Percentiles rank a stretch among this genome's conserved stretches.
phyloP scores from a whole-genome alignment of 2,113 vertebrate genomes.

The Agelaius tricolor region DNA sequence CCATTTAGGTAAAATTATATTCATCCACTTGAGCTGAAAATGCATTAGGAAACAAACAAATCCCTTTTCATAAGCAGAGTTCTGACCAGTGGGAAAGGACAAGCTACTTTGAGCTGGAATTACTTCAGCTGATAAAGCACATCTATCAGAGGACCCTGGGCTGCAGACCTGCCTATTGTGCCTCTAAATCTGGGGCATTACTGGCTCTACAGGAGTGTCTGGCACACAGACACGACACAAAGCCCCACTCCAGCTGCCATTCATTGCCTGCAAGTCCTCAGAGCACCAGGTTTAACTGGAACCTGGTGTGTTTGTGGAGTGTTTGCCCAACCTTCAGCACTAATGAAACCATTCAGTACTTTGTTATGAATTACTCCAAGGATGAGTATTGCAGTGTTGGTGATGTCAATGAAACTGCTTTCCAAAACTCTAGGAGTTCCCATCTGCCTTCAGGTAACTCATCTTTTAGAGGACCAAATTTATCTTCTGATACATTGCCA shows the following conservation, averaged over 20 bases:
- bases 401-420: background rate
- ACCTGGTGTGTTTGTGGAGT: rapidly evolving
- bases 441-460: background rate
- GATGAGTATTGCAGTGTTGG: background rate
- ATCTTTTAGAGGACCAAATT: background rate
- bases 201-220: background rate
- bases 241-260: background rate
- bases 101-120: background rate
- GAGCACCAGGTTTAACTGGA: background rate
- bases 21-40: background rate
- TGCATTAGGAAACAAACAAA: background rate
- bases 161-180: background rate
- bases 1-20: background rate
- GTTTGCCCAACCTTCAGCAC: background rate
- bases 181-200: background rate
- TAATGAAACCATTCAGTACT: background rate
- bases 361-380: background rate
- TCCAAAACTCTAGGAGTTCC: background rate
- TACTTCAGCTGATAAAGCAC: background rate
- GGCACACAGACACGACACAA: background rate
- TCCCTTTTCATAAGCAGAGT: background rate
- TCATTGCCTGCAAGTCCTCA: rapidly evolving
- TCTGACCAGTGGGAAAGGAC: background rate
- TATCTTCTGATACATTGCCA: background rate
- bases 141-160: background rate